Base-by-base conservation (phyloP, 2,888 invertebrate genomes). In the Opisthograptis luteolata region DNA sequence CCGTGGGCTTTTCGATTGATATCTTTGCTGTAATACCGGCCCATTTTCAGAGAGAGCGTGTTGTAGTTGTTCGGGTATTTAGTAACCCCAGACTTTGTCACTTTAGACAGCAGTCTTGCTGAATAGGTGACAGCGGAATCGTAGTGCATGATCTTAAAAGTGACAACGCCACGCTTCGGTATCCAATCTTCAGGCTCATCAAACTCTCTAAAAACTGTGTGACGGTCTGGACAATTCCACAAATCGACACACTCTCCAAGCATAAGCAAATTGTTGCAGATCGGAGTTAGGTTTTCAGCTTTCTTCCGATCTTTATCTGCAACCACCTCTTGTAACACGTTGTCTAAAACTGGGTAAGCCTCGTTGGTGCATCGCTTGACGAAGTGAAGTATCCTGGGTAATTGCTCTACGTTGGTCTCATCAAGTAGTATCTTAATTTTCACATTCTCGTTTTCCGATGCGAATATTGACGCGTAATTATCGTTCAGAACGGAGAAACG, bases 401-500 rank as follows among this genome's bases (percentile, higher is more conserved):
- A 76, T 61, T 94, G 93, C 34, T 91, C 78, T 6, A 89, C 84
- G 58, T 93, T 93, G 0, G 71, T 80, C 50, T 93, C 92, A 58
- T 94, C 94, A 0, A 94, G 64, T 0, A 94, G 76, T 36, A 94
- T 88, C 50, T 91, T 86, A 60, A 76, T 91, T 77, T 81, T 86
- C 27, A 83, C 84, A 14, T 50, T 56, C 6, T 67, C 56, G 25
- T 76, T 70, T 5, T 71, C 44, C 0, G 53, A 20, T 46, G 69
- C 74, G 55, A 86, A 88, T 58, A 88, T 77, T 1, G 87, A 86
- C 6, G 78, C 72, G 65, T 94, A 94, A 67, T 93, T 92, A 56
- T 94, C 92, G 46, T 93, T 91, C 28, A 95, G 81, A 13, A 93
- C 92, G 0, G 93, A 92, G 69, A 96, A 95, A 50, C 96, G 87